Evolutionary conservation across 2,888 invertebrate species (phyloP).

Genomic region (Pardosa pseudoannulata): DNA sequence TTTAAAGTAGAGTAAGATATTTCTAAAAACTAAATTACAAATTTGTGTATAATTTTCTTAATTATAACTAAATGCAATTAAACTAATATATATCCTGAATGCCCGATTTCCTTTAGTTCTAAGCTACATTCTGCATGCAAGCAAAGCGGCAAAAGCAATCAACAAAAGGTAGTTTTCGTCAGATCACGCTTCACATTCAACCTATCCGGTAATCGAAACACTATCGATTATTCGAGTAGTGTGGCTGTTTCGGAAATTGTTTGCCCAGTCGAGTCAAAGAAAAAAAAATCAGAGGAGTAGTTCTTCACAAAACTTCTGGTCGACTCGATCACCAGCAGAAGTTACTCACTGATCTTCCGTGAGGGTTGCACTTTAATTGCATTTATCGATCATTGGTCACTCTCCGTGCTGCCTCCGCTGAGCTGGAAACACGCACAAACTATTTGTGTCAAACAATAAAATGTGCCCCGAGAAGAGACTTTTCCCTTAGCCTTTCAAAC

Average conservation of each 20-base stretch:
- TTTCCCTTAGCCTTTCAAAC: background rate
- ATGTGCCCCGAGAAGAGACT: background rate
- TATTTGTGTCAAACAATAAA: background rate
- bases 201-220: background rate
- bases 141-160: background rate
- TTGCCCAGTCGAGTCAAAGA: constrained; percentile 28
- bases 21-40: no score
- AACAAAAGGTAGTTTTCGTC: background rate
- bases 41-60: no score
- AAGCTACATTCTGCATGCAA: no score
- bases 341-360: constrained; percentile 50
- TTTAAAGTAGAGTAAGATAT: no score
- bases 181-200: background rate
- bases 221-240: constrained; percentile 42
- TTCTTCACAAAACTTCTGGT: constrained; percentile 67
- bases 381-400: constrained; percentile 62
- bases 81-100: no score
- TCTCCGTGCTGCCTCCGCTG: background rate
- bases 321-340: constrained; percentile 51
- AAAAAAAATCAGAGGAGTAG: constrained; percentile 12
- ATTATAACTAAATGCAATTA: no score
- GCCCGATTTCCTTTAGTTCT: no score
- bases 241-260: constrained; percentile 49
- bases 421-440: background rate
- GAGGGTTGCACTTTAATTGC: constrained; percentile 68